Evolutionary conservation across 2,113 vertebrate genomes (phyloP).

Genomic region (Amphiprion ocellaris): DNA sequence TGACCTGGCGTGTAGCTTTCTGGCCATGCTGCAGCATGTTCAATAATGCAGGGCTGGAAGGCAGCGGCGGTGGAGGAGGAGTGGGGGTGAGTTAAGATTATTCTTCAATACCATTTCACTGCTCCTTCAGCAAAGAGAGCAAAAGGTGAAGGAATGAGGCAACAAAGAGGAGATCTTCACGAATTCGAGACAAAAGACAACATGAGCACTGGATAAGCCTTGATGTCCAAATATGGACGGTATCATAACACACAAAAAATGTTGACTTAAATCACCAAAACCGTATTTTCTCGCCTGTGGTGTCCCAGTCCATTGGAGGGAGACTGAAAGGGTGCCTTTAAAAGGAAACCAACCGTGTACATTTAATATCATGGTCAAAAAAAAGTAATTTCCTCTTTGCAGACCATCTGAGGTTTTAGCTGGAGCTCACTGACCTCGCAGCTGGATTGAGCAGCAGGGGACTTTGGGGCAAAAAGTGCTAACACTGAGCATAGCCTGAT

Average conservation of each 20-base stretch:
- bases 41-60: conserved; percentile 78
- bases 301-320: conserved; percentile 20
- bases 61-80: conserved; percentile 32
- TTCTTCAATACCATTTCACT: conserved; percentile 53
- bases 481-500: conserved; percentile 22
- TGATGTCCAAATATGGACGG: conserved; percentile 10
- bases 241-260: background rate
- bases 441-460: conserved; percentile 52
- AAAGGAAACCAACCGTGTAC: conserved; percentile 58
- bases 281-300: conserved; percentile 26
- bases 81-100: conserved; percentile 46
- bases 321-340: conserved; percentile 35
- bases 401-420: conserved; percentile 60
- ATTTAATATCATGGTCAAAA: conserved; percentile 61
- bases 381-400: conserved; percentile 61
- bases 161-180: background rate
- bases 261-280: conserved; percentile 24
- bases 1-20: conserved; percentile 54
- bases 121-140: conserved; percentile 41
- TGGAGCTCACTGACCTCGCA: conserved; percentile 61
- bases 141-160: conserved; percentile 31
- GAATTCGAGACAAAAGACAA: conserved; percentile 36
- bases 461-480: conserved; percentile 33
- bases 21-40: conserved; percentile 69
- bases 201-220: conserved; percentile 1